Conservation (phyloP, 2,888 invertebrate genomes). For the Hyposoter didymator region DNA sequence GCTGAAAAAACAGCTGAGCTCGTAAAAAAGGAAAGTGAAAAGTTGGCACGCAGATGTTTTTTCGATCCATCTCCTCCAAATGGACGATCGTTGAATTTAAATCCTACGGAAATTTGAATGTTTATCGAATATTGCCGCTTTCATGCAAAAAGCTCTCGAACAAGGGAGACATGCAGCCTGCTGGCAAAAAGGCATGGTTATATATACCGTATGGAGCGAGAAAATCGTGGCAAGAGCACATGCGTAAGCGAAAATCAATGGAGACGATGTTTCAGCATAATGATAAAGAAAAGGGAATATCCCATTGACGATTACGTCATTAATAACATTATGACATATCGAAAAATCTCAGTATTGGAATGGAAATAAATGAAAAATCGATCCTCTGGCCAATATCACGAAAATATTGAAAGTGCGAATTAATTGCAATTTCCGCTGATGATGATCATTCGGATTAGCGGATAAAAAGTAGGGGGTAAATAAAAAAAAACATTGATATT, state of each 20-base stretch:
- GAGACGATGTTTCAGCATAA: neutral
- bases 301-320: neutral
- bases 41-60: neutral
- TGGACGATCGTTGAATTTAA: neutral
- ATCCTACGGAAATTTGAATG: neutral
- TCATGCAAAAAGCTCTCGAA: neutral
- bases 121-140: neutral
- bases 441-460: constrained; percentile 11
- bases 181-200: neutral
- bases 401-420: neutral
- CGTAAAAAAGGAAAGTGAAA: too few species aligned
- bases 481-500: neutral
- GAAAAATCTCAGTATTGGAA: neutral
- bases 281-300: neutral
- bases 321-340: neutral
- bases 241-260: constrained; percentile 25
- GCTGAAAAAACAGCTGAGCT: too few species aligned
- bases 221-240: constrained; percentile 4
- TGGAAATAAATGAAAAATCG: neutral
- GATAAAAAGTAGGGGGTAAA: neutral
- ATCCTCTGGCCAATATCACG: neutral
- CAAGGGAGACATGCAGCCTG: neutral
- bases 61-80: neutral
- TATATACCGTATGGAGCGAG: neutral
- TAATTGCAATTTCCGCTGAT: neutral